Evolutionary conservation across 2,113 vertebrate genomes (phyloP), one percentile per base, ranked within the genome.

Genomic region (Vulpes lagopus): DNA sequence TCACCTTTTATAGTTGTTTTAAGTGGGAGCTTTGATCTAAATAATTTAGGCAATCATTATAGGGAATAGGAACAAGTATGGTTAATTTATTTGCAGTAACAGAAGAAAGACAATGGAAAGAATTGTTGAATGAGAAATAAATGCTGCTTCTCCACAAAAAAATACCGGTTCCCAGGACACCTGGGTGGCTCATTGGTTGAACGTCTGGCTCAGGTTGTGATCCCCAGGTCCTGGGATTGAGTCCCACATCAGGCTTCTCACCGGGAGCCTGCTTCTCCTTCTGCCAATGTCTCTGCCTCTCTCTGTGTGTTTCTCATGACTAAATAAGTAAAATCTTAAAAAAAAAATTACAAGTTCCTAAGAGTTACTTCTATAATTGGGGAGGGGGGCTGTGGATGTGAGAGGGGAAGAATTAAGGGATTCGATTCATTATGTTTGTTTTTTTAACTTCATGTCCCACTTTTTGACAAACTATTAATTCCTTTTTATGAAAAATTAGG

Each of bases 1-100:
- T 90, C 59, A 83, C 67, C 35, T 78, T 93, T 95, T 91, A 32
- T 53, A 82, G 80, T 55, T 92, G 62, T 85, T 82, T 90, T 59
- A 22, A 53, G 32, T 64, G 67, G 67, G 35, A 91, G 12, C 90
- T 78, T 65, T 93, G 60, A 87, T 79, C 30, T 57, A 76, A 79
- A 78, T 96, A 94, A 91, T 32, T 51, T 76, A 81, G 11, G 23
- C 22, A 9, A 91, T 15, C 11, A 49, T 91, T 93, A 30, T n/a
- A 62, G 32, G 69, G 11, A 59, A 35, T 65, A 94, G 17, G n/a
- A 57, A 80, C 19, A 96, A 83, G 25, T 73, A 20, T 67, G 65
- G 25, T 93, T 90, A 91, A 83, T 93, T 87, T 74, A 65, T n/a
- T 86, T 74, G 32, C 86, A 49, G 32, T 65, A 80, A 82, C 19